Base-by-base conservation (phyloP, 1,140 invertebrate species). In the Heliconius congener region DNA sequence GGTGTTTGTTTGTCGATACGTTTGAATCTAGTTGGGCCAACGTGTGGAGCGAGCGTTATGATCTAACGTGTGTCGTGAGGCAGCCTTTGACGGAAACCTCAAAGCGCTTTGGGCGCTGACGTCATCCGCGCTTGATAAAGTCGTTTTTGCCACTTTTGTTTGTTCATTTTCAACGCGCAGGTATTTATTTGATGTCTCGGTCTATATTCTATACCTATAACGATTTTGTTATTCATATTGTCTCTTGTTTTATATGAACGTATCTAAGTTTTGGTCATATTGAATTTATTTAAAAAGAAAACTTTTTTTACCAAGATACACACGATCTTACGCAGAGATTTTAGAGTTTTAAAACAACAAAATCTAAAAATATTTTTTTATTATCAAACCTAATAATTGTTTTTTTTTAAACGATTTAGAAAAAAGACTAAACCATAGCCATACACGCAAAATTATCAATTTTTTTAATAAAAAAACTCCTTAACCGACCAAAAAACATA, bases 41-140 rank as follows among this genome's bases (percentile, higher is more conserved):
- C 39, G 71, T 42, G 71, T 72, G 37, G 30, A 72, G 37, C 60
- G 27, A 72, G 71, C 71, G 71, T 87, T 85, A 90, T 86, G 83
- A 88, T 86, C 86, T 87, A 85, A 84, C 84, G 84, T 81, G 80
- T 72, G 81, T 71, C 76, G 76, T 77, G 76, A 72, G 76, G 66
- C 70, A 83, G 80, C 84, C 87, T 90, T 90, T 90, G 89, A 90
- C 87, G 85, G 82, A 74, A 83, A 83, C 81, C 84, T 85, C 84
- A 85, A 85, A 85, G 84, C 79, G 78, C 82, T 83, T 80, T 75
- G 78, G 73, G 76, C 76, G 81, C 73, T 83, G 82, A 82, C 85
- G 83, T 83, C 82, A 85, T 82, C 82, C 77, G 80, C 78, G 77
- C 81, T 76, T 82, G 81, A 85, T 84, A 84, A 84, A 84, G 71